Conservation (phyloP, 1,140 invertebrate genomes). For the Aleiodes sp. region DNA sequence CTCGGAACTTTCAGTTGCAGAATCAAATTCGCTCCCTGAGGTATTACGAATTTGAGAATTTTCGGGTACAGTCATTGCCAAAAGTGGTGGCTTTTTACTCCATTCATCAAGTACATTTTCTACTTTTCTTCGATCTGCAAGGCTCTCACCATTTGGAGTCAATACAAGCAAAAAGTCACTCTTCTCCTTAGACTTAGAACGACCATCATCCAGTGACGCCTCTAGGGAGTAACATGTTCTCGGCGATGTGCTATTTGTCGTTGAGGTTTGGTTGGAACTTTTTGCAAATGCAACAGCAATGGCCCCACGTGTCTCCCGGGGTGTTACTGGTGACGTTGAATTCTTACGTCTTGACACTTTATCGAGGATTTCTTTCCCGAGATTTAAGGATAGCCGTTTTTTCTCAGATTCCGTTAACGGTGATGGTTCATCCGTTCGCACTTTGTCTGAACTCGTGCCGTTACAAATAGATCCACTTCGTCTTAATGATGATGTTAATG, state of each 20-base stretch:
- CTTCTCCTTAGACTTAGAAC: constrained; percentile 47
- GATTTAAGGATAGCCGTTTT: constrained; percentile 74
- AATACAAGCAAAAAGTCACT: constrained; percentile 67
- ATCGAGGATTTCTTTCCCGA: constrained; percentile 78
- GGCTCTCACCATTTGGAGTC: constrained; percentile 57
- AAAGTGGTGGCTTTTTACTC: constrained; percentile 54
- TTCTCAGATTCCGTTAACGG: constrained; percentile 73
- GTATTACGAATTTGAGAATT: constrained; percentile 52
- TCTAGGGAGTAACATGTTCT: constrained; percentile 69
- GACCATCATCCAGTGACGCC: constrained; percentile 60
- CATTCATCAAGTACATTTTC: constrained; percentile 64
- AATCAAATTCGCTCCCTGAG: constrained; percentile 72
- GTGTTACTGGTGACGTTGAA: constrained; percentile 65
- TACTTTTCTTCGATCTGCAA: constrained; percentile 56
- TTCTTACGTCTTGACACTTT: constrained; percentile 67
- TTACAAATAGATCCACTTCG: constrained; percentile 53
- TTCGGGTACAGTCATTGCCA: constrained; percentile 43
- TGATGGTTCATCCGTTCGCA: constrained; percentile 38
- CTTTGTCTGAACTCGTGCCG: constrained; percentile 44
- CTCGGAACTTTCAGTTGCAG: constrained; percentile 73
- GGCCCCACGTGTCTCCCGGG: constrained; percentile 73
- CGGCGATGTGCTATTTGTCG: constrained; percentile 57
- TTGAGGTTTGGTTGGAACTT: constrained; percentile 25
- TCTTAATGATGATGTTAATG: constrained; percentile 35
- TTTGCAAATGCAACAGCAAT: constrained; percentile 67